Evolutionary conservation across 2,888 invertebrate genomes (phyloP), one percentile per base, ranked within the genome.

Genomic region (Drosophila pegasa): DNA sequence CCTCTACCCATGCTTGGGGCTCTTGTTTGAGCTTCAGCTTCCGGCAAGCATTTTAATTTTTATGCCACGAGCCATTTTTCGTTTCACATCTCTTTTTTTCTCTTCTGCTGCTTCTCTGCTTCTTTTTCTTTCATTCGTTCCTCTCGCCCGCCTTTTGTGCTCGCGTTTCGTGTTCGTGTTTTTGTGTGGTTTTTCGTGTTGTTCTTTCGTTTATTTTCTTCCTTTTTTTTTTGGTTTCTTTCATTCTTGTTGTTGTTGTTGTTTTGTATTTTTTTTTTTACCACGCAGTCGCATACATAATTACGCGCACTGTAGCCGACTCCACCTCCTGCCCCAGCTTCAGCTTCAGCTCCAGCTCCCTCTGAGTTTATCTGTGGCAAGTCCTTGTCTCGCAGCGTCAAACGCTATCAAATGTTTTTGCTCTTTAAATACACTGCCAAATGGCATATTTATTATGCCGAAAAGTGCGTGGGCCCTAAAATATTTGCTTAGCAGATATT

Each of bases 21-120:
- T 75, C 78, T 80, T 80, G 82, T 87, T 87, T 83, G 87, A 87
- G 81, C 84, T 84, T 84, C 87, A 69, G 81, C 81, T 83, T 87
- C 85, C 87, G 87, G 87, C 87, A 87, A 87, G 87, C 87, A 87
- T 83, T 83, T 84, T 83, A 87, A 83, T 83, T 83, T 83, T 81
- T 71, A 78, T 83, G 84, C 76, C 87, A 80, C 74, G 74, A 76
- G 87, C 71, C 75, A 73, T 75, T 73, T 70, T 84, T 75, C 38
- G 63, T 74, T 71, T 80, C 64, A 61, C 84, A 69, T 75, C 45
- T 62, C 58, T 45, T 62, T 54, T 63, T 41, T 22, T 51, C n/a
- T n/a, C n/a, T n/a, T 7, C 6, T 12, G 12, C 43, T 16, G 45
- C 16, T 64, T 73, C 54, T 29, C 43, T 16, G 45, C 16, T 64